Base-by-base conservation (phyloP, 2,113 vertebrate genomes). In the Bujurquina vittata region DNA sequence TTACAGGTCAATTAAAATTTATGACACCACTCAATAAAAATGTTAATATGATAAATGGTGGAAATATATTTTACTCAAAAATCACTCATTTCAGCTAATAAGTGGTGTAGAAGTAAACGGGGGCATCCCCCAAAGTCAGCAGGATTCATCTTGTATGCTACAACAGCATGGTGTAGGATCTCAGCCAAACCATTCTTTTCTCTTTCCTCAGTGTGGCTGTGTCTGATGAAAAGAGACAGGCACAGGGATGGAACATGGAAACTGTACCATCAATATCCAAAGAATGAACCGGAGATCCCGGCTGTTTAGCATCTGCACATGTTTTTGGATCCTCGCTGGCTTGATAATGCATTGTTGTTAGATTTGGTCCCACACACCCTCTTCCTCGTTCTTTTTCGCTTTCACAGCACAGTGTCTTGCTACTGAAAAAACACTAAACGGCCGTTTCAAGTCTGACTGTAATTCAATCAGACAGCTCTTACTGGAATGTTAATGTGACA, bases 381-480 rank as follows among this genome's bases (percentile, higher is more conserved):
- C 37, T 20, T 31, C 29, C 73, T 55, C 58, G 83, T 81, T 56
- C 73, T 54, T 33, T 75, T 4, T 18, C 55, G 31, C 75, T 59
- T 61, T 75, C 61, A 58, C 60, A 46, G 35, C 18, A 0, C 15
- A 54, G 29, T 52, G 1, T 85, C 84, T 79, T 67, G 1, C 67
- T 35, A 0, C 58, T 20, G 63, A 84, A 33, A 72, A 73, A 80
- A 61, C 77, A 59, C 55, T 81, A 56, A 83, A 81, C 84, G 72
- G 63, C 58, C 33, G 3, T 67, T 82, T 85, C 52, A 74, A 77
- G 79, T 14, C 80, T 62, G 4, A 12, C 20, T 43, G 31, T 92
- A 87, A 94, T 78, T 84, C 72, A 84, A 93, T 93, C 75, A 84
- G 17, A 74, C 57, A 80, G 80, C 91, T 92, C 83, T 91, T 89